A percentile compares a stretch with the other conserved stretches of the same genome.
Conservation (phyloP, 2,888 invertebrate genomes). For the Cerceris ruficornis region DNA sequence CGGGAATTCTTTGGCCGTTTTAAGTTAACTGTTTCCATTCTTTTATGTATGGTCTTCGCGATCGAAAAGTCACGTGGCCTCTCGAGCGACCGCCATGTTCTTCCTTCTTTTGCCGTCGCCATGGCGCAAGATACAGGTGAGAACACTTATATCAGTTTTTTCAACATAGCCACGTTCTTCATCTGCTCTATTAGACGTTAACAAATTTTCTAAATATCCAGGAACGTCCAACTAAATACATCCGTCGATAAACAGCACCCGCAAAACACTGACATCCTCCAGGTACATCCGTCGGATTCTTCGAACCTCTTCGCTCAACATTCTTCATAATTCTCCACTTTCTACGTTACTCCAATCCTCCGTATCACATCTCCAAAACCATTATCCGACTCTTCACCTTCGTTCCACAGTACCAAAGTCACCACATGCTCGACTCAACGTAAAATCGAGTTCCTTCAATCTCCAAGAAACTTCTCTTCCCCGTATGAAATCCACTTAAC, state of each 20-base stretch:
- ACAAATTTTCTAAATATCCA: too few relatives aligned
- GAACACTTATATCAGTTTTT: background rate
- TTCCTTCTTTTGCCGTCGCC: slow-evolving; percentile 8
- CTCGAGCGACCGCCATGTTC: slow-evolving; percentile 52
- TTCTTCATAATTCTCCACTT: background rate
- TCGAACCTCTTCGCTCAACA: background rate
- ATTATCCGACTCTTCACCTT: background rate
- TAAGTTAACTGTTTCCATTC: too few relatives aligned
- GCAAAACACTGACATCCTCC: background rate
- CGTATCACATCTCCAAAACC: background rate
- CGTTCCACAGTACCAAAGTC: background rate
- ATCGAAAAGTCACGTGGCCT: slow-evolving; percentile 38
- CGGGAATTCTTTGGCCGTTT: background rate
- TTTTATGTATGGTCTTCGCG: background rate
- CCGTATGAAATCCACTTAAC: too few relatives aligned
- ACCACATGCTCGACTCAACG: too few relatives aligned
- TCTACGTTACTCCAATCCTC: background rate
- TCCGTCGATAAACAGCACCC: background rate
- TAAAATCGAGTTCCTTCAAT: too few relatives aligned
- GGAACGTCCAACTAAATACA: too few relatives aligned
- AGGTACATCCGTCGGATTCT: slow-evolving; percentile 24
- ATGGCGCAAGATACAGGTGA: background rate
- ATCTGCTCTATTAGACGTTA: too few relatives aligned
- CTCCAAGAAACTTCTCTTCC: too few relatives aligned
- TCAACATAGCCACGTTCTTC: background rate